Base-by-base conservation (phyloP, 2,113 vertebrate genomes). In the Colaptes auratus region DNA sequence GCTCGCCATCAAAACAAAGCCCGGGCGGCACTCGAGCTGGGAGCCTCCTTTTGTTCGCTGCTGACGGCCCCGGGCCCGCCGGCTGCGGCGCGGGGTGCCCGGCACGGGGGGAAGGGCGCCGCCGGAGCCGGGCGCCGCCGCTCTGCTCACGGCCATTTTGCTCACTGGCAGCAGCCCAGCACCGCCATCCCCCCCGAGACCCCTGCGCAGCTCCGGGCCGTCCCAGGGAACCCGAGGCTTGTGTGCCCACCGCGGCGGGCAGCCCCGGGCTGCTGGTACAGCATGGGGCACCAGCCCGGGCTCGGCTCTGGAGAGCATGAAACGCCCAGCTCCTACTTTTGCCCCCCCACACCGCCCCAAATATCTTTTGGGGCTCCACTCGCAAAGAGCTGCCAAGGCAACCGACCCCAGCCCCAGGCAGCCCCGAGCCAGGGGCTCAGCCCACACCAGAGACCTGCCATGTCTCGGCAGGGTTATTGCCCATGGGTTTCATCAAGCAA, bases 1-100 rank as follows among this genome's bases (percentile, higher is more conserved):
- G 96, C 90, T 94, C 91, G 96, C 97, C 91, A 97, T 95, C 96
- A 97, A 96, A 97, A 79, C 92, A 95, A 97, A 97, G 94, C 95
- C 80, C 25, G 83, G 91, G 81, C 72, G 15, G 93, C 91, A 96
- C 89, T 89, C 94, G 90, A 96, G 94, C 91, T 53, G 27, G 79
- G 91, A 96, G 89, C 73, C 80, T 95, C 94, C 95, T 95, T 97
- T 97, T 94, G 96, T 97, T 94, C 89, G 88, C 74, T 88, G 81
- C 93, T 42, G 73, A 84, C 70, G 85, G 82, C 63, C 84, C 90
- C 7, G 12, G 78, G 39, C 39, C 39, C 39, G 39, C 39, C 39
- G 39, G 39, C 39, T 39, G 39, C 39, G 36, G 36, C 36, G 15
- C 21, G 35, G 48, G 15, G 42, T 42, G 48, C 48, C 10, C 20